These are phyloP conservation scores for Synaphobranchus kaupii DNA, from an alignment of 2,797 vertebrate species.

Conservation along the genomic window DNA sequence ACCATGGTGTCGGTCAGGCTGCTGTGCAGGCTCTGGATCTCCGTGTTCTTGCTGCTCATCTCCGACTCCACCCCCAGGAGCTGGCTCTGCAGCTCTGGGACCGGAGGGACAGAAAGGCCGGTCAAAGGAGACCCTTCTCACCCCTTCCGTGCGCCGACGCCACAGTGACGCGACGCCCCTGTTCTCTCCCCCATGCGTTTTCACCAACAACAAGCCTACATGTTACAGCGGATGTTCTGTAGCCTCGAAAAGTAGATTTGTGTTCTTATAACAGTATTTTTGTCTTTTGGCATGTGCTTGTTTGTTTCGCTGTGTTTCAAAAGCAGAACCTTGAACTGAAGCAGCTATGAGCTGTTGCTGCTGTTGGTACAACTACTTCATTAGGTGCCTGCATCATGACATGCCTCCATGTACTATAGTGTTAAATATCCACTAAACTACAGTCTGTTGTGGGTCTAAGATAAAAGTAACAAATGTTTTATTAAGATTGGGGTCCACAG, in stretches of 20 bases:
- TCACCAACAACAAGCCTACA: no score
- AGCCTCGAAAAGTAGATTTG: neutral
- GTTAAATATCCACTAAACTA: neutral
- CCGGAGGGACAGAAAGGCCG: neutral
- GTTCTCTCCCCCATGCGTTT: no score
- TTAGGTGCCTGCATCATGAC: neutral
- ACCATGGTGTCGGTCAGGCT: constrained; percentile 89
- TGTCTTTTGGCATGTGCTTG: neutral
- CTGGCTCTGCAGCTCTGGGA: constrained; percentile 86
- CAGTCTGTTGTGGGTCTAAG: neutral
- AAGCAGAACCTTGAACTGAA: neutral
- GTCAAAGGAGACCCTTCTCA: neutral
- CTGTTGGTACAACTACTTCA: neutral
- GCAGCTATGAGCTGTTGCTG: neutral
- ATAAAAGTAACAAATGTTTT: neutral
- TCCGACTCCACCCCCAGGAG: constrained; percentile 83
- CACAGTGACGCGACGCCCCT: no score
- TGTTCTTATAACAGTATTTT: neutral
- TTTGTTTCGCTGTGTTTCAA: neutral
- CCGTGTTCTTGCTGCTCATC: constrained; percentile 80
- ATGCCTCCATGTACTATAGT: neutral
- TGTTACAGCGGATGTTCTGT: neutral
- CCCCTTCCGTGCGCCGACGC: neutral
- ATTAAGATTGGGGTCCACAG: neutral
- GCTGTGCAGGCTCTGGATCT: constrained; percentile 91